A percentile compares a stretch with the other conserved stretches of the same genome.
phyloP scores from a whole-genome alignment of 1,140 invertebrate species.

The Drosophila pruinosa region DNA sequence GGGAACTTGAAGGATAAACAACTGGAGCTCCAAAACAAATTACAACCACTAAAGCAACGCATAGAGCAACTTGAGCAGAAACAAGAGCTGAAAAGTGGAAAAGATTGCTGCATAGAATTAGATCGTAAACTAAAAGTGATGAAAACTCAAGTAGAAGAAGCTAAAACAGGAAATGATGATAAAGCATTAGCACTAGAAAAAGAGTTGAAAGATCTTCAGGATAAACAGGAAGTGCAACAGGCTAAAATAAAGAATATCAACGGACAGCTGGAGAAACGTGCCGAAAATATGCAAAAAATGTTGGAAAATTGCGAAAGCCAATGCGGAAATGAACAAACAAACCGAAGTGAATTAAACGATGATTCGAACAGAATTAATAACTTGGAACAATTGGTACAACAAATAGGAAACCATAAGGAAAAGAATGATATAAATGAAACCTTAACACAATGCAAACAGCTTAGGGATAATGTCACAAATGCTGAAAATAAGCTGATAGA shows the following conservation, averaged over 20 bases:
- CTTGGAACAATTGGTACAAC: not conserved
- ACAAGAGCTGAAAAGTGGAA: not conserved
- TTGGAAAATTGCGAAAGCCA: constrained; percentile 7
- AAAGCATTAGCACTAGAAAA: not conserved
- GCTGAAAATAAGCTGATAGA: not conserved
- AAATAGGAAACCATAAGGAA: not conserved
- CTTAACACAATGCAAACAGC: not conserved
- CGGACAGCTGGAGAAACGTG: not conserved
- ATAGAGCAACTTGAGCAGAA: constrained; percentile 15
- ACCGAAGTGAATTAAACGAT: not conserved
- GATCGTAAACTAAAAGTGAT: not conserved
- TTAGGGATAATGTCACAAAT: not conserved
- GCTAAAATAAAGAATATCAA: not conserved
- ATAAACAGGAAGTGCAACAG: constrained; percentile 14
- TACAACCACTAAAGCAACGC: not conserved
- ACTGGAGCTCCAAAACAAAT: not conserved
- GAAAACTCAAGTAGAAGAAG: not conserved
- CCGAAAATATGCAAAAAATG: not conserved
- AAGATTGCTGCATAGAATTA: constrained; percentile 21
- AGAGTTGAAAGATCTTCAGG: constrained; percentile 5
- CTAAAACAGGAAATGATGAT: not conserved
- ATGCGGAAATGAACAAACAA: not conserved
- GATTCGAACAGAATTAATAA: not conserved
- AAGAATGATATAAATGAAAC: not conserved
- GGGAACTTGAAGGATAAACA: not conserved